Evolutionary conservation across 2,888 invertebrate genomes (phyloP), one percentile per base, ranked within the genome.

Genomic region (Drepana falcataria): DNA sequence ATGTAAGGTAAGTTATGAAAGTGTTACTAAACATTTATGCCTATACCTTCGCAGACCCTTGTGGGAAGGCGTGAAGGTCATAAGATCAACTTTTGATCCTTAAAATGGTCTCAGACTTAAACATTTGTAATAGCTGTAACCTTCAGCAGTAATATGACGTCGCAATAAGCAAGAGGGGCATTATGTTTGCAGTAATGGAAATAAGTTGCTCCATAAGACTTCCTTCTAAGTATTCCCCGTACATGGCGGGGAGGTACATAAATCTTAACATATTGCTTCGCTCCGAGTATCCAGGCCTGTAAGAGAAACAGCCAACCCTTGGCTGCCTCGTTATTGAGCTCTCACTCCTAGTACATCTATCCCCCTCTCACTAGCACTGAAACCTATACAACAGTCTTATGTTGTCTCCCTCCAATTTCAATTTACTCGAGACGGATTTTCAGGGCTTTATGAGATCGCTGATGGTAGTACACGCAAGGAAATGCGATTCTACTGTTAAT

Each of bases 291-390:
- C 70, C 79, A 72, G 69, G 75, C 77, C 80, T 76, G 83, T 81
- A 83, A 86, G 86, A 89, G 89, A 88, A 91, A 91, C 89, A 87
- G 83, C 88, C 88, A 87, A 90, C 90, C 88, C 90, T 91, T 91
- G 90, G 89, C 79, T 79, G 81, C 78, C 91, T 91, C 91, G 91
- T 91, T 91, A 91, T 91, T 91, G 87, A 88, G 83, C 91, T 91
- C 91, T 91, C 90, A 91, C 91, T 84, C 87, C 83, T 73, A 79
- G 66, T 69, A 55, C 60, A 60, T 65, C 70, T 57, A 63, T 86
- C 86, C 71, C 68, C 76, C 67, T 88, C 80, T 37, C 63, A 59
- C 85, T 6, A 56, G 56, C 48, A 52, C 54, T 64, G 55, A 66
- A 69, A 60, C 54, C 56, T 58, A 63, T 61, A 61, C 59, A 63